Base-by-base conservation (phyloP, 2,113 vertebrate species). In the Saccopteryx bilineata region DNA sequence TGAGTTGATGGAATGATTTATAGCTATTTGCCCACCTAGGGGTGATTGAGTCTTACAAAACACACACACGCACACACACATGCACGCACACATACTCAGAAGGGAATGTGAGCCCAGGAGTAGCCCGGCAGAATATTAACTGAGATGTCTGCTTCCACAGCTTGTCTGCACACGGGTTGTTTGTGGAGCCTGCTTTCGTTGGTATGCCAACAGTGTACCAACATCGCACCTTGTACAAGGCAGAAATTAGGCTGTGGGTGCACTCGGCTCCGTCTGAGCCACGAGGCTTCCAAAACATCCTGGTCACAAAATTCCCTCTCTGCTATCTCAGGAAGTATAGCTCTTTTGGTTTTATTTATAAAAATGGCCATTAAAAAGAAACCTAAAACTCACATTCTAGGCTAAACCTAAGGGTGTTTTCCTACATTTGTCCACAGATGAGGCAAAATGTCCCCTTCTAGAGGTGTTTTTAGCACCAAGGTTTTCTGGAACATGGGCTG, bases 141-240 rank as follows among this genome's bases (percentile, higher is more conserved):
- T 19, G 93, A 90, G 94, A 33, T 31, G 75, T 92, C 88, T 87
- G 84, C 85, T 96, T 92, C 58, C 96, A 81, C 28, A 78, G 91
- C 50, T 71, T 33, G 60, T 48, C 71, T 83, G 28, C 46, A 72
- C 66, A 31, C 54, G 17, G 48, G 65, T 75, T 84, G 87, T 69
- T 78, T 80, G 84, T 72, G 95, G 80, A 72, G 50, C 48, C 48
- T 0, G 15, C 65, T 28, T 0, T 0, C 1, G 6, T 72, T 72
- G 94, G 84, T 61, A 80, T 92, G 93, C 81, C 39, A 33, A 0
- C 48, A 0, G 15, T 39, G 94, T 50, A 58, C 39, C 94, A 9
- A 65, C 28, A 39, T 18, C 33, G 19, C 0, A 0, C 58, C 81
- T 90, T 65, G 76, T 74, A 80, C 50, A 7, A 54, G 92, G 52